Conservation (phyloP, 2,888 invertebrate species). For the Busseola fusca region DNA sequence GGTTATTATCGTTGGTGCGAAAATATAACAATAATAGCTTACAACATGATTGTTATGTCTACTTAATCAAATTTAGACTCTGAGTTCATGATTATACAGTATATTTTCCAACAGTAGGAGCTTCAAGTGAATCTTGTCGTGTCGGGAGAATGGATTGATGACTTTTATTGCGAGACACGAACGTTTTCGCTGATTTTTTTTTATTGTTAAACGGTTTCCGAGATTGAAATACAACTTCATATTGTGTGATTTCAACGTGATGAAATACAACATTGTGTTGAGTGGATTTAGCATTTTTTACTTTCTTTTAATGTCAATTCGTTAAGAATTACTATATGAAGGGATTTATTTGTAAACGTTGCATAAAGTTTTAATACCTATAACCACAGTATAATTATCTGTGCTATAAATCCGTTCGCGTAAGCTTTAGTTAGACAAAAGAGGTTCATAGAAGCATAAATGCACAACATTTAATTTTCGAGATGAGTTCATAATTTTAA, state of each 20-base stretch:
- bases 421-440: too few relatives aligned
- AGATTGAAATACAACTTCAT: constrained; percentile 41
- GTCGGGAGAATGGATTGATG: constrained; percentile 49
- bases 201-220: constrained; percentile 25
- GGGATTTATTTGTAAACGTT: too few relatives aligned
- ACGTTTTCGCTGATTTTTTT: constrained; percentile 61
- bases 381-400: too few relatives aligned
- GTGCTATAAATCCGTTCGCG: too few relatives aligned
- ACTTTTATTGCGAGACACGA: constrained; percentile 47
- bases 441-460: too few relatives aligned
- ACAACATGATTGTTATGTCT: constrained; percentile 21
- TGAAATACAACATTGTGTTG: constrained; percentile 5
- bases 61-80: constrained; percentile 25
- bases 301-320: not conserved
- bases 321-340: not conserved
- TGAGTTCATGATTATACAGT: constrained; percentile 8
- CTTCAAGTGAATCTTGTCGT: constrained; percentile 51
- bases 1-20: constrained; percentile 30
- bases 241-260: constrained; percentile 19
- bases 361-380: too few relatives aligned
- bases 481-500: too few relatives aligned
- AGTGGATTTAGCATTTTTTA: not conserved
- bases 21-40: constrained; percentile 41
- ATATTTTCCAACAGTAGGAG: constrained; percentile 26
- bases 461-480: too few relatives aligned